Evolutionary conservation across 2,113 vertebrate genomes (phyloP).

Genomic region (Phycodurus eques): DNA sequence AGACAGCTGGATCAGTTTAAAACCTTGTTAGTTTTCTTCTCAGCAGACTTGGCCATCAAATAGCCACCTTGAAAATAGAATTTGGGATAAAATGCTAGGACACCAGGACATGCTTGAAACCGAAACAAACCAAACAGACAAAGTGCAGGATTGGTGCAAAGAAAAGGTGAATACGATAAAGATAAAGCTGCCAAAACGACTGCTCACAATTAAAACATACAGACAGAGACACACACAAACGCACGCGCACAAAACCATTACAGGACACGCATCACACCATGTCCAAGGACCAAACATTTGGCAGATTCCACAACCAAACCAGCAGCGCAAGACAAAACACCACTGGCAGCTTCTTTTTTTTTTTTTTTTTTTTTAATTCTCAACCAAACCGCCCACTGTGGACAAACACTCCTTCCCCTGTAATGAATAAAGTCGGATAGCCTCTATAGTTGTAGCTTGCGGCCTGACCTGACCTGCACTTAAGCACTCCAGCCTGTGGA

Average conservation of each 20-base stretch:
- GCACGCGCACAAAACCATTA: constrained; percentile 1
- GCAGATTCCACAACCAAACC: constrained; percentile 65
- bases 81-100: constrained; percentile 47
- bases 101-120: constrained; percentile 66
- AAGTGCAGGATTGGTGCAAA: constrained; percentile 54
- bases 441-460: constrained; percentile 24
- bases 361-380: constrained; percentile 22
- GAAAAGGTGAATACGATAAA: constrained; percentile 49
- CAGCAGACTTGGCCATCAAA: constrained; percentile 37
- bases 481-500: constrained; percentile 45
- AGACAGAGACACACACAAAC: constrained; percentile 5
- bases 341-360: constrained; percentile 68
- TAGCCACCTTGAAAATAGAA: constrained; percentile 46
- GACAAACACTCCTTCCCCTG: constrained; percentile 20
- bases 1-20: constrained; percentile 51
- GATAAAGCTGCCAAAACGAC: constrained; percentile 61
- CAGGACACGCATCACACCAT: constrained; percentile 41
- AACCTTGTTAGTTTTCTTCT: constrained; percentile 49
- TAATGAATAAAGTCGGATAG: background rate
- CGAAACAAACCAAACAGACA: constrained; percentile 49
- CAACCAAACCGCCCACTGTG: constrained; percentile 51
- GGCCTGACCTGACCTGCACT: constrained; percentile 61
- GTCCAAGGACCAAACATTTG: constrained; percentile 42
- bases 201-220: constrained; percentile 36
- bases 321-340: constrained; percentile 74